Percentiles rank a stretch among this genome's conserved stretches.
Evolutionary conservation across 1,140 invertebrate genomes (phyloP).

Genomic region (Eumaeus atala): DNA sequence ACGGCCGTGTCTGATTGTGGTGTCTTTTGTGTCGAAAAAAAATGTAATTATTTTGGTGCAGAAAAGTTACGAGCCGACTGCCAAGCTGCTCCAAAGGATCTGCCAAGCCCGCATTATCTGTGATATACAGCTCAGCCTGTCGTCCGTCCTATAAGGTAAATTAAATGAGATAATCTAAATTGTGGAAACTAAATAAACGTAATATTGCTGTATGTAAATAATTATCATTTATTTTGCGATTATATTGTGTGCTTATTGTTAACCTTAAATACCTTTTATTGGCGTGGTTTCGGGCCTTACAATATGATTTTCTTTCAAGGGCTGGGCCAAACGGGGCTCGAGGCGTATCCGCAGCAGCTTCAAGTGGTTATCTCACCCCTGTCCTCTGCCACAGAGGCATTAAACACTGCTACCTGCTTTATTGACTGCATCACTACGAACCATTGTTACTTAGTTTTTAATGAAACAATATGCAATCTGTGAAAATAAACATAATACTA

Average conservation of each 20-base stretch:
- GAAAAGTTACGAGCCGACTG: conserved; percentile 67
- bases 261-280: too few species aligned
- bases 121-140: conserved; percentile 84
- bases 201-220: too few species aligned
- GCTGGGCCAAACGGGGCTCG: conserved; percentile 72
- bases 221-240: too few species aligned
- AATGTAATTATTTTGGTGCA: conserved; percentile 35
- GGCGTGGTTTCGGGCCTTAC: conserved; percentile 10
- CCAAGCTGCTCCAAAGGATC: conserved; percentile 65
- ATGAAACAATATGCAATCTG: conserved; percentile 80
- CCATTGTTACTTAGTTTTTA: conserved; percentile 75
- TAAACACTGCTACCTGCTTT: conserved; percentile 76
- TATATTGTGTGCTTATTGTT: conserved; percentile 6
- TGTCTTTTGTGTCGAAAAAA: conserved; percentile 16
- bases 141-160: conserved; percentile 73
- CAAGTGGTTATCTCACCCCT: conserved; percentile 66
- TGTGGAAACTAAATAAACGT: too few species aligned
- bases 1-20: background rate
- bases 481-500: conserved; percentile 76
- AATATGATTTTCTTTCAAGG: conserved; percentile 42
- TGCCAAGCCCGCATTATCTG: conserved; percentile 77
- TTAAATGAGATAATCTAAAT: too few species aligned
- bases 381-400: conserved; percentile 67
- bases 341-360: conserved; percentile 70
- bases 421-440: conserved; percentile 74